Evolutionary conservation across 2,113 vertebrate species (phyloP), one percentile per base, ranked within the genome.

Genomic region (Protobothrops flavoviridis): DNA sequence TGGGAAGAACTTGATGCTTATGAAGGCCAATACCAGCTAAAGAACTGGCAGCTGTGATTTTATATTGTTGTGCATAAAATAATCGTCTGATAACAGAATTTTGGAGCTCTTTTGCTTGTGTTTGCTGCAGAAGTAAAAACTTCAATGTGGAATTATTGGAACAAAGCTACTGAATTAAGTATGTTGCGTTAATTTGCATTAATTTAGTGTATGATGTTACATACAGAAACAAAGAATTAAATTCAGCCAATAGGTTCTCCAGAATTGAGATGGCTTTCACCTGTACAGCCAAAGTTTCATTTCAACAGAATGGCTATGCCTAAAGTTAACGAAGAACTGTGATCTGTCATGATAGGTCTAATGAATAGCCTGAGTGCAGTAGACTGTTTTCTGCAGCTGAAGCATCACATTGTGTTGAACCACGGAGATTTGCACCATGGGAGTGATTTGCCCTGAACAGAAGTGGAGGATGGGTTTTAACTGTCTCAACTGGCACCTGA

Each of bases 131-230:
- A 91, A 89, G 85, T 93, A 13, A n/a, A 2, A 89, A 56, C 53
- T 59, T 91, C 43, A 74, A 87, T 48, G 74, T 10, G 3, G 64
- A 95, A 12, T 57, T 39, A 1, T 55, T n/a, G 8, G 3, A 56
- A 21, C 12, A 53, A 53, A 43, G 1, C 9, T 33, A 81, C 69
- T 81, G 33, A 81, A 81, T 48, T 33, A 33, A 90, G 90, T 94
- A 94, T 95, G 96, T 96, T n/a, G n/a, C n/a, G 91, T n/a, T 87
- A 93, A 94, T 92, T 87, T 93, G 4, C 91, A 2, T 93, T 95
- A 93, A 95, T 48, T 89, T 94, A 97, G 69, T 96, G 95, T 55
- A 85, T 92, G 88, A 26, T 87, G 91, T 92, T 96, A 93, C 96
- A 17, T 12, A 92, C 89, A 92, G 90, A 90, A 95, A 95, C 91